Conservation (phyloP, 2,797 vertebrate species). For the Platyrinchus mystaceus region DNA sequence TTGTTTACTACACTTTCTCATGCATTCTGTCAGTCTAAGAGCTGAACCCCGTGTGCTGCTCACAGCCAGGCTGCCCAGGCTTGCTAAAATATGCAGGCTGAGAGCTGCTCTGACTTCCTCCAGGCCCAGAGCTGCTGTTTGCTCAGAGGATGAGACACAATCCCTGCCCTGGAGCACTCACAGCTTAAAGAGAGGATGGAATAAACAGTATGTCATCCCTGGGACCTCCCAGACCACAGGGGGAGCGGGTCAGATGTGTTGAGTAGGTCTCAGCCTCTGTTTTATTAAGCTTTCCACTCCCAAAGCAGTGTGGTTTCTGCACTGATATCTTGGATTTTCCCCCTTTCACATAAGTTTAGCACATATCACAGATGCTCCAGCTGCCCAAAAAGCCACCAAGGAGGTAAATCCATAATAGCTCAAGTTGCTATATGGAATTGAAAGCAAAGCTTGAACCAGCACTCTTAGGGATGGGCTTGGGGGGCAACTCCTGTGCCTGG, state of each 20-base stretch:
- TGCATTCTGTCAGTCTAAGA: background rate
- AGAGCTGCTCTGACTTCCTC: background rate
- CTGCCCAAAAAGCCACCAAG: background rate
- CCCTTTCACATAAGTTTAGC: background rate
- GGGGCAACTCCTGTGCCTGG: background rate
- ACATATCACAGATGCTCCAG: background rate
- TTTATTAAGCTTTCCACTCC: background rate
- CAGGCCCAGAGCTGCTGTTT: background rate
- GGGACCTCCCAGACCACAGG: background rate
- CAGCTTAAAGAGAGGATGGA: background rate
- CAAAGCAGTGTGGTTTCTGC: background rate
- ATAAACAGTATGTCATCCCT: background rate
- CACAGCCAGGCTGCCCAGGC: background rate
- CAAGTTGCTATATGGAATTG: background rate
- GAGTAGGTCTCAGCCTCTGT: background rate
- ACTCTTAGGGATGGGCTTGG: background rate
- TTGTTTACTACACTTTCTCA: background rate
- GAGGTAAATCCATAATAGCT: background rate
- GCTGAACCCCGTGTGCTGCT: background rate
- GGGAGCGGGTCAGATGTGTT: accelerated
- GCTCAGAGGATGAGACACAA: background rate
- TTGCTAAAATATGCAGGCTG: background rate
- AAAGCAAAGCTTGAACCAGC: background rate
- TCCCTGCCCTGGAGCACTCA: background rate
- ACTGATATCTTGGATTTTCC: background rate